Percentiles rank a stretch among this genome's conserved stretches.
phyloP scores from a whole-genome alignment of 2,888 invertebrate genomes.

The Heteromurus nitidus region DNA sequence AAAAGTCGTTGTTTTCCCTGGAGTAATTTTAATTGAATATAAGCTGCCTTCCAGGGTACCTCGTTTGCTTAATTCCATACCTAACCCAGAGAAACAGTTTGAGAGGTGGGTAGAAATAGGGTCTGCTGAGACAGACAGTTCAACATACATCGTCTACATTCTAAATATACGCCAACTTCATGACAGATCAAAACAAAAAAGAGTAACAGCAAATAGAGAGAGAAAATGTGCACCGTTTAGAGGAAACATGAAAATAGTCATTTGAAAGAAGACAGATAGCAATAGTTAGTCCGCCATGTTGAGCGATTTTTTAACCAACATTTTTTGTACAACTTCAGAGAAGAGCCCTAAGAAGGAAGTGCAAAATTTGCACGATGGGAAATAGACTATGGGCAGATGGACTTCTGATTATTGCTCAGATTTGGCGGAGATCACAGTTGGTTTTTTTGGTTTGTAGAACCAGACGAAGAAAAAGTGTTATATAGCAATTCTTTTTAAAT shows the following conservation, averaged over 20 bases:
- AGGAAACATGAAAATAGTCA: too few relatives aligned
- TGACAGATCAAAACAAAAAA: too few relatives aligned
- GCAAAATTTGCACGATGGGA: conserved; percentile 17
- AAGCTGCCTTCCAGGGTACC: conserved; percentile 31
- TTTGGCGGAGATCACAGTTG: conserved; percentile 46
- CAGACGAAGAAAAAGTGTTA: not conserved
- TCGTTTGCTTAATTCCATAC: conserved; percentile 5
- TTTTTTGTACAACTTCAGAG: conserved; percentile 49
- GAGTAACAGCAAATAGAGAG: too few relatives aligned
- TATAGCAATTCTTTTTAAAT: not conserved
- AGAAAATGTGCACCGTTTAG: too few relatives aligned
- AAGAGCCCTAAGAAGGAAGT: conserved; percentile 36
- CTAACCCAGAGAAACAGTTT: conserved; percentile 28
- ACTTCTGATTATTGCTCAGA: conserved; percentile 20
- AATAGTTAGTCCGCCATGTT: not conserved
- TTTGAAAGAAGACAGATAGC: conserved; percentile 4
- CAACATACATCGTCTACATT: too few relatives aligned
- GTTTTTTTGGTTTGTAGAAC: conserved; percentile 19
- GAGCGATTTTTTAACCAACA: not conserved
- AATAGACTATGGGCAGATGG: not conserved
- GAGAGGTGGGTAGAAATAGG: conserved; percentile 43
- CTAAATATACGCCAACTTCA: too few relatives aligned
- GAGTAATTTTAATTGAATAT: conserved; percentile 27
- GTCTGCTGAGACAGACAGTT: not conserved
- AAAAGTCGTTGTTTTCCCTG: conserved; percentile 63